These are phyloP conservation scores for Campoplex nolae DNA, from an alignment of 2,888 invertebrate genomes.

Conservation along the genomic window DNA sequence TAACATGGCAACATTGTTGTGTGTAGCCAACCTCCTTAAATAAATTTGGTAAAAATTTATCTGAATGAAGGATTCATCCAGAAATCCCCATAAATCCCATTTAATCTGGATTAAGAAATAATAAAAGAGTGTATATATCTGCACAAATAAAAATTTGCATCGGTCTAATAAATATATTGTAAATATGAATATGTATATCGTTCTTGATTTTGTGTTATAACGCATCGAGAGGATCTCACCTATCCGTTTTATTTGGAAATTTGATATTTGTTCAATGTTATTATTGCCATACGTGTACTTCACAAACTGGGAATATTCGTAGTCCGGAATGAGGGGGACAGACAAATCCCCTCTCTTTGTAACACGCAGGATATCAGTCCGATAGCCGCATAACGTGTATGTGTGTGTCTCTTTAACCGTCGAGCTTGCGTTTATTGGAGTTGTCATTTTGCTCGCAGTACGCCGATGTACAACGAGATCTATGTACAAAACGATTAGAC, in stretches of 20 bases:
- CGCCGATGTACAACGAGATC: slow-evolving; percentile 64
- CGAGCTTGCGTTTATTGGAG: slow-evolving; percentile 43
- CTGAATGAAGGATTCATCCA: no score
- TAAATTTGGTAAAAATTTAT: no score
- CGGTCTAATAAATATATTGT: slow-evolving; percentile 1
- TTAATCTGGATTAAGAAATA: not conserved
- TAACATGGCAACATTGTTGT: no score
- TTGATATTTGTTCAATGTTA: slow-evolving; percentile 9
- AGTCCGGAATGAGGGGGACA: slow-evolving; percentile 27
- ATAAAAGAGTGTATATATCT: not conserved
- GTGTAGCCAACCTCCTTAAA: no score
- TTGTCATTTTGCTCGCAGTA: slow-evolving; percentile 60
- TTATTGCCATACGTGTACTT: slow-evolving; percentile 27
- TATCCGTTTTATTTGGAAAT: slow-evolving; percentile 22
- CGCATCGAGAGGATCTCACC: slow-evolving; percentile 50
- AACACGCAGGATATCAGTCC: slow-evolving; percentile 51
- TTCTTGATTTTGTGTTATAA: slow-evolving; percentile 46
- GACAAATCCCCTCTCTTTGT: slow-evolving; percentile 49
- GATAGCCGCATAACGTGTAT: slow-evolving; percentile 48
- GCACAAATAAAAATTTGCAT: not conserved
- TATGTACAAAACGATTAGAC: slow-evolving; percentile 69
- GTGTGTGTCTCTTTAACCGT: slow-evolving; percentile 28
- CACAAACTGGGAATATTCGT: slow-evolving; percentile 51
- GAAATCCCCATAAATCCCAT: not conserved
- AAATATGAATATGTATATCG: slow-evolving; percentile 50